Evolutionary conservation across 2,888 invertebrate species (phyloP).

Genomic region (Prosopocoilus inquinatus): DNA sequence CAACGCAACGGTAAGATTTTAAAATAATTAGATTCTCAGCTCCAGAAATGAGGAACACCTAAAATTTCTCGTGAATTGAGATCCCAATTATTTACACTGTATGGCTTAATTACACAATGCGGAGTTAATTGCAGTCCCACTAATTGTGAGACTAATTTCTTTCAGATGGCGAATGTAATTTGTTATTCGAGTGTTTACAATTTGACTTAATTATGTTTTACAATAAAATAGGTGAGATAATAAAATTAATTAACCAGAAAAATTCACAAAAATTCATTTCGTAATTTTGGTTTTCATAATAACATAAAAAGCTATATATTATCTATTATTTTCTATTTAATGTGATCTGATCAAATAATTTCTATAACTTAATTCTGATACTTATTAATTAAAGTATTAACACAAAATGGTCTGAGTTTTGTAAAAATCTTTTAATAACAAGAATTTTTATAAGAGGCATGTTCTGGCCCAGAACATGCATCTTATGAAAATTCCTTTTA

Average conservation of each 20-base stretch:
- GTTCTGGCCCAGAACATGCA: too few relatives aligned
- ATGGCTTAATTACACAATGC: slow-evolving; percentile 22
- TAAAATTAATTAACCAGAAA: slow-evolving; percentile 9
- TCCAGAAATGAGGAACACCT: not conserved
- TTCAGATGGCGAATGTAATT: slow-evolving; percentile 18
- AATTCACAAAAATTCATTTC: too few relatives aligned
- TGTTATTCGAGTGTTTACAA: slow-evolving; percentile 11
- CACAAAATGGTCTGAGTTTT: too few relatives aligned
- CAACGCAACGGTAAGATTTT: not conserved
- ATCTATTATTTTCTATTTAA: too few relatives aligned
- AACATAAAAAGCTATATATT: too few relatives aligned
- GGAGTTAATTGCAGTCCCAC: slow-evolving; percentile 19
- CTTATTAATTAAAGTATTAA: too few relatives aligned
- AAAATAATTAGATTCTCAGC: not conserved
- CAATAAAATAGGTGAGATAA: not conserved
- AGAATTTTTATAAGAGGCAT: too few relatives aligned
- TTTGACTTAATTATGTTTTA: slow-evolving; percentile 5
- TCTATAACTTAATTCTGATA: too few relatives aligned
- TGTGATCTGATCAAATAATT: too few relatives aligned
- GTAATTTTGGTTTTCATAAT: too few relatives aligned
- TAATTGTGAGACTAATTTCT: slow-evolving; percentile 15
- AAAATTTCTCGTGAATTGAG: slow-evolving; percentile 7
- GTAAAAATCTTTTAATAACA: too few relatives aligned
- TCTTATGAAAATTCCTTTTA: too few relatives aligned
- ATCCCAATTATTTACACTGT: slow-evolving; percentile 23